Evolutionary conservation across 2,888 invertebrate genomes (phyloP), one percentile per base, ranked within the genome.

Genomic region (Magallana nippona): DNA sequence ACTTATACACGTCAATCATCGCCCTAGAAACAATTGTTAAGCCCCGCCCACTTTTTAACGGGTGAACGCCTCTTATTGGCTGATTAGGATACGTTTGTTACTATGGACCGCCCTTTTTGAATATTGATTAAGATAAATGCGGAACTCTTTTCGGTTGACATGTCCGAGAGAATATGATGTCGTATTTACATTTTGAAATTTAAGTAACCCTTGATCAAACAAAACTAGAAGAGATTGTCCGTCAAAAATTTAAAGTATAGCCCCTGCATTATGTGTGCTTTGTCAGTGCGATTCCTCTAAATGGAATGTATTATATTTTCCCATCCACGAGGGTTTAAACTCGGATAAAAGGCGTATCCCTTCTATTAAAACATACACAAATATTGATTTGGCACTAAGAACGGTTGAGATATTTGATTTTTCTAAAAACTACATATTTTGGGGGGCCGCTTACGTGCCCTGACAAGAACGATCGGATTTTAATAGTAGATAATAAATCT

Each of bases 151-250:
- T 17, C 3, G 60, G 3, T n/a, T n/a, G 60, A 22, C 71, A 11
- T 71, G 27, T 71, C 71, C 27, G 44, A 44, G 32, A 27, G 13
- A 71, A 10, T 71, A 71, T 71, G 15, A 27, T 71, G 71, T 27
- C 32, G 22, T 13, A 71, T 71, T 71, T 71, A 71, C 71, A 71
- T 71, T 71, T 71, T 32, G 71, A 71, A 71, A 71, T 71, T 71
- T 71, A 71, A 71, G 71, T 71, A 71, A 71, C 27, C 71, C 71
- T 71, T 71, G 71, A 71, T 71, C 71, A 71, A 71, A 71, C 27
- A 71, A 11, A 27, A 32, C 13, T 27, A 27, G 71, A 71, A 71
- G 71, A 71, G 71, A 71, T 71, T 22, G 71, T 71, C 71, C 71
- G 71, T 71, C 71, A 71, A 71, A 32, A 71, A 27, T 71, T 63